phyloP scores from a whole-genome alignment of 2,888 invertebrate genomes.

The Apantesis nais region DNA sequence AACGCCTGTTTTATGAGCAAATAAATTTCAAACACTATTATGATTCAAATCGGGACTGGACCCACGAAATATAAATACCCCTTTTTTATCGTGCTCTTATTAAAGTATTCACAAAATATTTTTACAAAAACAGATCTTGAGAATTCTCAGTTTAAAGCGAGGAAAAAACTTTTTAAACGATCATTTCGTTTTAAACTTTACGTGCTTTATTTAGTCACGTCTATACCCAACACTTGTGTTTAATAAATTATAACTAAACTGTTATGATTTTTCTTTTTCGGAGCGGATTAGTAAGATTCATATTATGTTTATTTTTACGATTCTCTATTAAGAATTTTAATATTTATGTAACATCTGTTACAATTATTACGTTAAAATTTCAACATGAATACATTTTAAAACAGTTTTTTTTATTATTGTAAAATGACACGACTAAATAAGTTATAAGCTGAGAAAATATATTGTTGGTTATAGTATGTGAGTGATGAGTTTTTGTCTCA shows the following conservation, averaged over 20 bases:
- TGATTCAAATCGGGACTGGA: constrained; percentile 81
- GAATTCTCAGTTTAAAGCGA: constrained; percentile 48
- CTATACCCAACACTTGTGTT: constrained; percentile 64
- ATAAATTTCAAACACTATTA: constrained; percentile 85
- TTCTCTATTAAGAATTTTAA: constrained; percentile 58
- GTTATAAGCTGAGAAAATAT: constrained; percentile 17
- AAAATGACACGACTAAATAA: not conserved
- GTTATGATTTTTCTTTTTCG: constrained; percentile 69
- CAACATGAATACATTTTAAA: constrained; percentile 39
- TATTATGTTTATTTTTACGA: constrained; percentile 64
- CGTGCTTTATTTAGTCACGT: constrained; percentile 68
- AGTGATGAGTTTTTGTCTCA: not conserved
- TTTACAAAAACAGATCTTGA: constrained; percentile 59
- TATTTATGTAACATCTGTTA: constrained; percentile 63
- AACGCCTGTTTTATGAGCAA: constrained; percentile 82
- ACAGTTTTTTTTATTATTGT: not conserved
- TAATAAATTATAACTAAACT: constrained; percentile 69
- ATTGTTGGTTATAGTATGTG: constrained; percentile 5
- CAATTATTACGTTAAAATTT: constrained; percentile 61
- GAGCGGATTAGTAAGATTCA: constrained; percentile 68
- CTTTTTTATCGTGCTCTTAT: constrained; percentile 70
- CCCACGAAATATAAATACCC: constrained; percentile 78
- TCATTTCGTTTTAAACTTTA: constrained; percentile 54
- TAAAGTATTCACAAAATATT: constrained; percentile 75
- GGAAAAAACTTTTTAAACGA: constrained; percentile 35